Evolutionary conservation across 1,140 invertebrate genomes (phyloP).

Genomic region (Heliconius eleuchia): DNA sequence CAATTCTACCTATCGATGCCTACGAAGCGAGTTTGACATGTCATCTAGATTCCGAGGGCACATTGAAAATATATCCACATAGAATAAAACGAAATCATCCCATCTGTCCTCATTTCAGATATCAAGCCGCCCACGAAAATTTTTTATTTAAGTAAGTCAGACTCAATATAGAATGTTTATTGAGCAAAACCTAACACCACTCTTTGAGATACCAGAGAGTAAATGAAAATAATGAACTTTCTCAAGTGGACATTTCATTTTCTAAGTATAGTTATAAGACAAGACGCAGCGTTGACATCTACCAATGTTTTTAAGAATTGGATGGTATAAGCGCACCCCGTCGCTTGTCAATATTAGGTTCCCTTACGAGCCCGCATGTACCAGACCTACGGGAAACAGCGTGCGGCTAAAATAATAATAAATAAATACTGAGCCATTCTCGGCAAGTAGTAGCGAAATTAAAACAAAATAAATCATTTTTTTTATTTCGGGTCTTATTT

Average conservation of each 20-base stretch:
- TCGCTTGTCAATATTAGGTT: neutral
- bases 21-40: neutral
- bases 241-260: too few species aligned
- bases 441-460: neutral
- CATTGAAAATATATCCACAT: neutral
- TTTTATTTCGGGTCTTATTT: too few species aligned
- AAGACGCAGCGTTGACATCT: neutral
- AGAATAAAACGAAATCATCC: neutral
- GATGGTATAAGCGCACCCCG: too few species aligned
- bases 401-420: neutral
- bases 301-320: neutral
- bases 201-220: too few species aligned
- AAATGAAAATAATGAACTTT: too few species aligned
- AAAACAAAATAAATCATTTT: neutral
- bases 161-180: too few species aligned
- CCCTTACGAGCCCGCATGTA: too few species aligned
- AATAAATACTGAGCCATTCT: neutral
- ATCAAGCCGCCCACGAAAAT: too few species aligned
- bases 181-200: too few species aligned
- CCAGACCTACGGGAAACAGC: neutral
- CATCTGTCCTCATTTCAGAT: neutral
- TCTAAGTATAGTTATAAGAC: too few species aligned
- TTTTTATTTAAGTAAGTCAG: too few species aligned
- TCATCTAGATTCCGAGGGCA: neutral
- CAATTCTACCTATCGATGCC: neutral